These are phyloP conservation scores for Nixonia krombeini DNA, from an alignment of 1,140 invertebrate genomes.

Conservation along the genomic window DNA sequence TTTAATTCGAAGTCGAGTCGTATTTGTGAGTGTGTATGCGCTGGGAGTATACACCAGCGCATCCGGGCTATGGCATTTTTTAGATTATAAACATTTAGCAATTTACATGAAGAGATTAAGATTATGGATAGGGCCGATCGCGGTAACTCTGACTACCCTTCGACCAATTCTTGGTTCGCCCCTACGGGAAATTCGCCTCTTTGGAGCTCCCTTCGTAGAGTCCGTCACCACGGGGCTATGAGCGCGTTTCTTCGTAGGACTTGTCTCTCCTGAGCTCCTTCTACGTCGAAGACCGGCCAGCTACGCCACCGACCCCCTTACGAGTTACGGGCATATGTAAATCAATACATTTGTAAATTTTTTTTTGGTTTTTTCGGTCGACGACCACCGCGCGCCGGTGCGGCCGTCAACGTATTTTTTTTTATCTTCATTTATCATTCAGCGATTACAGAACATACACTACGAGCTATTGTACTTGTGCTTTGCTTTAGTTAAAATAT, in stretches of 20 bases:
- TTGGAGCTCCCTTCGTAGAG: background rate
- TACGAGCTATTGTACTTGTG: constrained; percentile 72
- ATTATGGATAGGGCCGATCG: constrained; percentile 63
- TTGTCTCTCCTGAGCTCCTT: constrained; percentile 19
- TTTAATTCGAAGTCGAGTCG: constrained; percentile 71
- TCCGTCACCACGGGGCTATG: background rate
- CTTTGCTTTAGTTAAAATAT: constrained; percentile 62
- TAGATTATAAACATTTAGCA: constrained; percentile 73
- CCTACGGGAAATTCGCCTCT: background rate
- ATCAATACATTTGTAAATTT: constrained; percentile 74
- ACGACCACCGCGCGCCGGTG: constrained; percentile 51
- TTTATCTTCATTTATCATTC: constrained; percentile 61
- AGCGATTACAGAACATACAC: constrained; percentile 73
- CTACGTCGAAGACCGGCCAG: constrained; percentile 20
- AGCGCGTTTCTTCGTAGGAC: background rate
- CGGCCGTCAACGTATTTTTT: constrained; percentile 53
- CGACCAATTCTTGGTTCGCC: constrained; percentile 10
- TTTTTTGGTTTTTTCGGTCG: constrained; percentile 61
- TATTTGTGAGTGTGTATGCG: constrained; percentile 73
- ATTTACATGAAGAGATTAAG: constrained; percentile 74
- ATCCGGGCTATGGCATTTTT: constrained; percentile 74
- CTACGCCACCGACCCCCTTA: constrained; percentile 65
- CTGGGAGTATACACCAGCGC: constrained; percentile 73
- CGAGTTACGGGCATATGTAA: constrained; percentile 73
- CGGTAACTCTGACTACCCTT: constrained; percentile 16